These are phyloP conservation scores for Arnoldichthys spilopterus DNA, from an alignment of 2,797 vertebrate species.

Conservation along the genomic window DNA sequence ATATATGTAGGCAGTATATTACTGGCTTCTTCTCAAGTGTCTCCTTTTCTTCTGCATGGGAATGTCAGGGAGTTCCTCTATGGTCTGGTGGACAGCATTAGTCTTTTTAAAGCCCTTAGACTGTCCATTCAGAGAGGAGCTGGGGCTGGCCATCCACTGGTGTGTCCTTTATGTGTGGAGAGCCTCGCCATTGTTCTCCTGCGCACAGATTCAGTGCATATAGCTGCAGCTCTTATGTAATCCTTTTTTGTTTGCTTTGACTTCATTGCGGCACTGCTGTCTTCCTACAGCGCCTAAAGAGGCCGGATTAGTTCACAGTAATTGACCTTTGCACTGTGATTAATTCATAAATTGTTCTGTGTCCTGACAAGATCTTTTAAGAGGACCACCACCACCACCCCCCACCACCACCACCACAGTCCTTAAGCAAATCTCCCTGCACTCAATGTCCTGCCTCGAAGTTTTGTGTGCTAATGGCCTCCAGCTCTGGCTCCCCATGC, in stretches of 20 bases:
- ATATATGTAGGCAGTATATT: too few relatives aligned
- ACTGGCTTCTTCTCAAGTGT: too few relatives aligned
- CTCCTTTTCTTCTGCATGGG: slow-evolving; percentile 14
- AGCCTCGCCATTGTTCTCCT: slow-evolving; percentile 3
- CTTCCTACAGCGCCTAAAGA: background rate
- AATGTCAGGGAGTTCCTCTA: slow-evolving; percentile 21
- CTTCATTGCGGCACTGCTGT: background rate
- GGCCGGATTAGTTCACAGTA: background rate
- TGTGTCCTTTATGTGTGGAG: slow-evolving; percentile 32
- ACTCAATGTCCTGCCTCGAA: slow-evolving; percentile 16
- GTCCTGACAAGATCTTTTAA: background rate
- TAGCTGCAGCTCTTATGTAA: slow-evolving; percentile 6
- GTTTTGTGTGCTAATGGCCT: background rate
- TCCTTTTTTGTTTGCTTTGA: background rate
- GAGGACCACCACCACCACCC: background rate
- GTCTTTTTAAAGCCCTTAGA: slow-evolving; percentile 31
- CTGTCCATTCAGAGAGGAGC: slow-evolving; percentile 15
- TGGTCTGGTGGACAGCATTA: slow-evolving; percentile 35
- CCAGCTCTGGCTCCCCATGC: slow-evolving; percentile 19
- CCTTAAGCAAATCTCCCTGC: slow-evolving; percentile 13
- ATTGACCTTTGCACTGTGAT: slow-evolving; percentile 26
- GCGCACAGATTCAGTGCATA: slow-evolving; percentile 18
- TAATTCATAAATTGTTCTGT: slow-evolving; percentile 23
- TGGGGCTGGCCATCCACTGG: background rate
- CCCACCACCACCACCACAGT: background rate